A percentile compares a stretch with the other conserved stretches of the same genome.
These are phyloP conservation scores for Aspidiotus destructor DNA, from an alignment of 2,888 invertebrate species.

Conservation along the genomic window DNA sequence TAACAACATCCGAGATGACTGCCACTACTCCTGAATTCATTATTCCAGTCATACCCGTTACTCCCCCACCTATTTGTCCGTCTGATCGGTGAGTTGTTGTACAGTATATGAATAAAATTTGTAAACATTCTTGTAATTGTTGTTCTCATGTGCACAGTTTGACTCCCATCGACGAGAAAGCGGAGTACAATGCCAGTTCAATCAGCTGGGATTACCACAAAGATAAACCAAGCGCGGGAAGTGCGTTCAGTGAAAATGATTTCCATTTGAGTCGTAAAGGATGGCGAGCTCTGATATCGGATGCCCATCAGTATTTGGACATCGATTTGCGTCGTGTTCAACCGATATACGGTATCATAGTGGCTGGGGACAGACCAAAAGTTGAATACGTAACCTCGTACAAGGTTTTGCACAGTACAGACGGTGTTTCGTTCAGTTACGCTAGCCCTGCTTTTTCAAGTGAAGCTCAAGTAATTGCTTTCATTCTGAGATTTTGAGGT, in stretches of 20 bases:
- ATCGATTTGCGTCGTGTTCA: constrained; percentile 54
- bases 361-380: constrained; percentile 53
- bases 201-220: neutral
- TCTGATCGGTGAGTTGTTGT: neutral
- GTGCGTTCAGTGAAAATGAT: neutral
- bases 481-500: neutral
- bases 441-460: constrained; percentile 44
- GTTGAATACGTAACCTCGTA: constrained; percentile 62
- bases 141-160: neutral
- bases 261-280: constrained; percentile 40
- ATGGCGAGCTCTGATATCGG: constrained; percentile 57
- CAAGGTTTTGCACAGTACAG: constrained; percentile 58
- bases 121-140: neutral
- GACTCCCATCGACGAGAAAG: constrained; percentile 7
- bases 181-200: constrained; percentile 30
- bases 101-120: neutral
- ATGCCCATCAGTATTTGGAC: constrained; percentile 60
- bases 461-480: neutral
- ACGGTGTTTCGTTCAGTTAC: constrained; percentile 53
- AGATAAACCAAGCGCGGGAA: neutral
- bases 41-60: constrained; percentile 6
- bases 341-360: constrained; percentile 62
- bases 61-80: constrained; percentile 17
- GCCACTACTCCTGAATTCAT: constrained; percentile 22
- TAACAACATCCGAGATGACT: neutral